Percentiles rank a stretch among this genome's conserved stretches.
Evolutionary conservation across 2,113 vertebrate genomes (phyloP).

Genomic region (Petaurus breviceps): DNA sequence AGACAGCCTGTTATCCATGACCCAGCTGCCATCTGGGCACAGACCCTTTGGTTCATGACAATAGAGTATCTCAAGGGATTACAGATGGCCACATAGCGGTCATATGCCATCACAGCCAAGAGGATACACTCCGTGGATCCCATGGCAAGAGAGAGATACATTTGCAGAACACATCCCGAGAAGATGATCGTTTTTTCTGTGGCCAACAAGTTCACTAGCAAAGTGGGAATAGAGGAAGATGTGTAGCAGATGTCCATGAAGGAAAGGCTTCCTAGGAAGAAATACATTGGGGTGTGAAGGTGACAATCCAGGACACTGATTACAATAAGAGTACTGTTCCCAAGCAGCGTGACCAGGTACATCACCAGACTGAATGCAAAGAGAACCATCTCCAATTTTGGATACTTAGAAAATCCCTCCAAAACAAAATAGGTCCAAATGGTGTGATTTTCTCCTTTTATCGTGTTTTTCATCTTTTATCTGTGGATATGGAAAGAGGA

Average conservation of each 20-base stretch:
- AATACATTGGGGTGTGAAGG: slow-evolving; percentile 77
- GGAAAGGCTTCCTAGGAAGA: slow-evolving; percentile 77
- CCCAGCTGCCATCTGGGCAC: slow-evolving; percentile 48
- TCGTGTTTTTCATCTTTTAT: slow-evolving; percentile 15
- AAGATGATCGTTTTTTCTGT: slow-evolving; percentile 68
- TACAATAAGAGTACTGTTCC: slow-evolving; percentile 71
- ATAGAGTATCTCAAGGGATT: slow-evolving; percentile 66
- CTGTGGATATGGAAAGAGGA: not conserved
- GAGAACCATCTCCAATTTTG: slow-evolving; percentile 58
- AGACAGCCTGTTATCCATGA: slow-evolving; percentile 71
- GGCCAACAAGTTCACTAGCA: slow-evolving; percentile 72
- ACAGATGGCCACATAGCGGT: slow-evolving; percentile 74
- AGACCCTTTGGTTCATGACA: slow-evolving; percentile 67
- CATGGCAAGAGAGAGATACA: slow-evolving; percentile 75
- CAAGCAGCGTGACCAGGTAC: slow-evolving; percentile 64
- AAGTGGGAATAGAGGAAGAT: slow-evolving; percentile 67
- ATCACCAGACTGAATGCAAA: slow-evolving; percentile 67
- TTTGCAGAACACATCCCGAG: slow-evolving; percentile 64
- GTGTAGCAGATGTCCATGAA: slow-evolving; percentile 78
- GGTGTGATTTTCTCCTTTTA: slow-evolving; percentile 66
- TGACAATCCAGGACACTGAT: slow-evolving; percentile 48
- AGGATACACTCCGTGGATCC: slow-evolving; percentile 74
- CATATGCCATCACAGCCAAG: slow-evolving; percentile 72
- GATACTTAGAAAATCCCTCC: slow-evolving; percentile 71
- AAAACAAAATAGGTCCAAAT: slow-evolving; percentile 63